Conservation (phyloP, 2,113 vertebrate species). For the Mesembrinibis cayennensis region DNA sequence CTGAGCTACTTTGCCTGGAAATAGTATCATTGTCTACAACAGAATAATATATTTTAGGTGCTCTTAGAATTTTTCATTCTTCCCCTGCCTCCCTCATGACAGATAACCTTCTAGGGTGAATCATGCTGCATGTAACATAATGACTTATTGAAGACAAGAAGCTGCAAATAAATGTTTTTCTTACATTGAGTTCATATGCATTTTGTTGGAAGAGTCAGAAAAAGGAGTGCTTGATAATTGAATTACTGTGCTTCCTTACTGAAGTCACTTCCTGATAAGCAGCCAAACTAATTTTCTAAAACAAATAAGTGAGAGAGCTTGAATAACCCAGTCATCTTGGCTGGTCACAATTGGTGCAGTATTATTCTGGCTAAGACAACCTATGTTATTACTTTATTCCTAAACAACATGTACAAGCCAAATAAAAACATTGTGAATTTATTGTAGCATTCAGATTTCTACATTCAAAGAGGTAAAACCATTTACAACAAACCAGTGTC, state of each 20-base stretch:
- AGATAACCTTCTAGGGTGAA: background rate
- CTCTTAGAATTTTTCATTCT: background rate
- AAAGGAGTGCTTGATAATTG: constrained; percentile 16
- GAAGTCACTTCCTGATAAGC: constrained; percentile 70
- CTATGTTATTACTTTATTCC: constrained; percentile 5
- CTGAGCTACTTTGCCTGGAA: background rate
- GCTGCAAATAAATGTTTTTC: background rate
- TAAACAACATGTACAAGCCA: constrained; percentile 3
- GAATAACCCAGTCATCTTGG: constrained; percentile 52
- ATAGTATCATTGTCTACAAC: background rate
- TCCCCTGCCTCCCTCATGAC: background rate
- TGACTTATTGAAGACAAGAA: background rate
- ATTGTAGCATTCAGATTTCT: background rate
- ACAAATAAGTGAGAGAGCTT: constrained; percentile 44
- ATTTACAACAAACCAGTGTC: background rate
- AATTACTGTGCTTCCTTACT: constrained; percentile 41
- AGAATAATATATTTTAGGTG: background rate
- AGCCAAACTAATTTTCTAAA: constrained; percentile 54
- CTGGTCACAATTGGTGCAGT: background rate
- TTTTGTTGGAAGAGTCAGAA: background rate
- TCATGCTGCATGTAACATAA: background rate
- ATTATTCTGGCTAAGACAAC: constrained; percentile 22
- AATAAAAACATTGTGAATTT: background rate
- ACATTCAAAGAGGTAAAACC: background rate
- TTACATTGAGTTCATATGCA: background rate